Evolutionary conservation across 2,113 vertebrate species (phyloP).

Genomic region (Toxostoma redivivum): DNA sequence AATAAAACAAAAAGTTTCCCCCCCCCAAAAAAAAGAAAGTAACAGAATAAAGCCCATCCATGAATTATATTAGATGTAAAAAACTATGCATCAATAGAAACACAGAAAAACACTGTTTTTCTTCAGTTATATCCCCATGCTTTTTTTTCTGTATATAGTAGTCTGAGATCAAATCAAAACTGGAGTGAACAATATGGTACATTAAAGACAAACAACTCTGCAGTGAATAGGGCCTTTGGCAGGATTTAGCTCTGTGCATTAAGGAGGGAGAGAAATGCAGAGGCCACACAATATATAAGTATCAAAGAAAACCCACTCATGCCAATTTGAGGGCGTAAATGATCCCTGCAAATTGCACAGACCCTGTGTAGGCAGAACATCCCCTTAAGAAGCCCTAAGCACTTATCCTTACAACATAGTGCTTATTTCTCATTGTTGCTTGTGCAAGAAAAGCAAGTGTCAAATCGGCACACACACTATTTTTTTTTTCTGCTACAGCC

Average conservation of each 20-base stretch:
- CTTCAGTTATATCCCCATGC: neutral
- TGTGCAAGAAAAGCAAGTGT: slow-evolving; percentile 47
- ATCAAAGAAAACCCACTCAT: slow-evolving; percentile 29
- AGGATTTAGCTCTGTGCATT: slow-evolving; percentile 19
- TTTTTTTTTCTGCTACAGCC: neutral
- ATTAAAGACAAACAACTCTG: neutral
- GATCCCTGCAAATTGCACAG: slow-evolving; percentile 26
- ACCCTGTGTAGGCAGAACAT: slow-evolving; percentile 20
- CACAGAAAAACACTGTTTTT: slow-evolving; percentile 33
- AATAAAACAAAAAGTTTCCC: neutral
- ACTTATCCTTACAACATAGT: neutral
- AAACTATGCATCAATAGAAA: neutral
- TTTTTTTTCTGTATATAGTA: neutral
- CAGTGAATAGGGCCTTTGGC: slow-evolving; percentile 7
- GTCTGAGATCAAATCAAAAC: slow-evolving; percentile 32
- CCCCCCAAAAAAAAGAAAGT: neutral
- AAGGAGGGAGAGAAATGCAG: slow-evolving; percentile 14
- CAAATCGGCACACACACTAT: neutral
- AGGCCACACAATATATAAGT: neutral
- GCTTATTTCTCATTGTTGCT: slow-evolving; percentile 32
- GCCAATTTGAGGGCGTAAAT: neutral
- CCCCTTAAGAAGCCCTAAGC: slow-evolving; percentile 21
- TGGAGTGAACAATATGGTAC: slow-evolving; percentile 35
- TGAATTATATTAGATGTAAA: neutral
- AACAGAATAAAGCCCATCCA: neutral